Evolutionary conservation across 2,888 invertebrate species (phyloP).

Genomic region (Netelia virgata): DNA sequence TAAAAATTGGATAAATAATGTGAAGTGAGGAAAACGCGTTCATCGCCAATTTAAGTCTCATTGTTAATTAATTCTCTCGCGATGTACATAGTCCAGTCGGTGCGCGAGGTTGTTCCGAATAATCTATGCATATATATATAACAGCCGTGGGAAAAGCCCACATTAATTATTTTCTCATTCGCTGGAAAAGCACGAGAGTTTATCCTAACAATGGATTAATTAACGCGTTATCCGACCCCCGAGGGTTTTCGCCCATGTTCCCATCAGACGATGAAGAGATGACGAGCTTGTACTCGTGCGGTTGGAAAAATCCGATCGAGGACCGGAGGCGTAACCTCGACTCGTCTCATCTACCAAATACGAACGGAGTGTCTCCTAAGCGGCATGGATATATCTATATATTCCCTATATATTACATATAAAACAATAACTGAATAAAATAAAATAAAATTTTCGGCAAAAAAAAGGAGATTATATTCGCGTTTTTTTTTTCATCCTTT

Average conservation of each 20-base stretch:
- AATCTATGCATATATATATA: background rate
- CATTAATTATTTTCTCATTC: conserved; percentile 1
- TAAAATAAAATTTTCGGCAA: background rate
- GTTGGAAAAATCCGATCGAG: conserved; percentile 45
- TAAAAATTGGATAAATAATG: no score
- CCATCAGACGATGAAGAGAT: background rate
- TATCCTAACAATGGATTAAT: conserved; percentile 20
- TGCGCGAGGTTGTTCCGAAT: background rate
- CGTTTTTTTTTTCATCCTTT: background rate
- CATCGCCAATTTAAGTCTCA: background rate
- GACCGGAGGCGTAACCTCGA: conserved; percentile 7
- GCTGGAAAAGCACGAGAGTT: background rate
- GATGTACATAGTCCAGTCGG: background rate
- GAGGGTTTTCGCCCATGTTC: conserved; percentile 13
- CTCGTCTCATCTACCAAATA: conserved; percentile 50
- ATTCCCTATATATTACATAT: background rate
- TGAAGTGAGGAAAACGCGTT: background rate
- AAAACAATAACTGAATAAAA: background rate
- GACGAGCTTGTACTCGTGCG: background rate
- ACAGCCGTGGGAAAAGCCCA: background rate
- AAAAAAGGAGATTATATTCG: background rate
- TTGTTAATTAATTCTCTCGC: background rate
- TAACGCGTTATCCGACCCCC: conserved; percentile 11
- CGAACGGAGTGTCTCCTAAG: conserved; percentile 15
- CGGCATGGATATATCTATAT: background rate